phyloP scores from a whole-genome alignment of 1,140 invertebrate species.

The Camponotus floridanus region DNA sequence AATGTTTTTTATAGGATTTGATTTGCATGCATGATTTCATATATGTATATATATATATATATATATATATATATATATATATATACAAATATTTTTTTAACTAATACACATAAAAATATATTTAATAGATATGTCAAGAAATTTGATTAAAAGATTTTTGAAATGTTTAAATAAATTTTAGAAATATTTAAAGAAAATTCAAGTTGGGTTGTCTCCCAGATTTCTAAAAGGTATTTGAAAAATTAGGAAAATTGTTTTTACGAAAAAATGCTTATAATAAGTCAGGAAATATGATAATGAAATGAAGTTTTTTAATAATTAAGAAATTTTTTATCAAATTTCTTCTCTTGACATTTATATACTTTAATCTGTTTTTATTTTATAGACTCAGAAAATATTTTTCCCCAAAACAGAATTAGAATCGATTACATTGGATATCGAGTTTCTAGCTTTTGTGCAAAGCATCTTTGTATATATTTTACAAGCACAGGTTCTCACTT shows the following conservation, averaged over 20 bases:
- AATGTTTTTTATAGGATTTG: not conserved
- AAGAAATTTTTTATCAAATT: not conserved
- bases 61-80: too few relatives aligned
- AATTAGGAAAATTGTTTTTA: not conserved
- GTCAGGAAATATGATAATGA: not conserved
- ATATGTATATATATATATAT: not conserved
- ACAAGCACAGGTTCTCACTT: slow-evolving; percentile 38
- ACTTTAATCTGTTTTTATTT: not conserved
- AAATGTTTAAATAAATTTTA: not conserved
- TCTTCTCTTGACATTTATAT: not conserved
- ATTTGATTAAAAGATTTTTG: not conserved
- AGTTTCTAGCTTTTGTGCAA: slow-evolving; percentile 27
- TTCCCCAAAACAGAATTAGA: slow-evolving; percentile 30
- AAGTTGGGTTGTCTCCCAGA: not conserved
- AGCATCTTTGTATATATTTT: slow-evolving; percentile 36
- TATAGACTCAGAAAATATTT: not conserved
- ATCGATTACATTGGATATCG: slow-evolving; percentile 31
- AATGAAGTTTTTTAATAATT: not conserved
- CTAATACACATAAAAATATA: not conserved
- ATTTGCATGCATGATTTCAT: not conserved
- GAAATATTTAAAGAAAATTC: not conserved
- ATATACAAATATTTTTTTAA: not conserved
- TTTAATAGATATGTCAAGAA: too few relatives aligned
- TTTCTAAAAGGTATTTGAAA: not conserved
- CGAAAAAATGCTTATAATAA: too few relatives aligned